Evolutionary conservation across 2,797 vertebrate species (phyloP), one percentile per base, ranked within the genome.

Genomic region (Schizopygopsis pylzovi): DNA sequence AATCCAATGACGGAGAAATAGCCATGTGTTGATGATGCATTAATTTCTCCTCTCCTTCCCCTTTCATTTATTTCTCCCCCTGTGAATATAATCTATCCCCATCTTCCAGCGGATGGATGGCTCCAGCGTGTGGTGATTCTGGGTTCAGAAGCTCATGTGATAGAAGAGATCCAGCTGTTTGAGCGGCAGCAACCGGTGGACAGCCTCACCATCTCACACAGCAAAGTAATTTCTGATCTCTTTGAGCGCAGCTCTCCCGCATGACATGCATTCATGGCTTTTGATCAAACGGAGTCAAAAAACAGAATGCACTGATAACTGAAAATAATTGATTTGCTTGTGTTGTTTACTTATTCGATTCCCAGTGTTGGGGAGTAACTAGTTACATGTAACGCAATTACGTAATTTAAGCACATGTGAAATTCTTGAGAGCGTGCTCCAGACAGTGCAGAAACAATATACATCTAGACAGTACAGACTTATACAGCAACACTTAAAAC

Each of bases 131-230:
- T 97, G 0, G 95, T 98, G 89, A 94, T 96, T 86, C 68, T 97
- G 87, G 96, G 96, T 4, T 41, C 94, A 0, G 94, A 93, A 22
- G 93, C 96, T 18, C 97, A 99, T 22, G 94, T 99, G 85, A 97
- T 99, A 0, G 98, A 99, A 91, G 98, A 99, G 92, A 95, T 99
- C 92, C 98, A 99, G 93, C 95, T 99, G 90, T 99, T 99, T 39
- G 95, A 98, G 86, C 93, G 93, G 0, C 88, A 93, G 0, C 96
- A 98, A 92, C 96, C 98, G 0, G 95, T 99, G 89, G 96, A 97
- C 92, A 99, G 96, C 90, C 92, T 99, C 85, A 97, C 96, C 63
- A 95, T 99, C 89, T 98, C 97, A 0, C 94, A 92, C 84, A 94
- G 91, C 88, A 97, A 97, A 97, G 98, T 99, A 87, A 83, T 61